phyloP scores from a whole-genome alignment of 2,113 vertebrate species.

The Caretta caretta region DNA sequence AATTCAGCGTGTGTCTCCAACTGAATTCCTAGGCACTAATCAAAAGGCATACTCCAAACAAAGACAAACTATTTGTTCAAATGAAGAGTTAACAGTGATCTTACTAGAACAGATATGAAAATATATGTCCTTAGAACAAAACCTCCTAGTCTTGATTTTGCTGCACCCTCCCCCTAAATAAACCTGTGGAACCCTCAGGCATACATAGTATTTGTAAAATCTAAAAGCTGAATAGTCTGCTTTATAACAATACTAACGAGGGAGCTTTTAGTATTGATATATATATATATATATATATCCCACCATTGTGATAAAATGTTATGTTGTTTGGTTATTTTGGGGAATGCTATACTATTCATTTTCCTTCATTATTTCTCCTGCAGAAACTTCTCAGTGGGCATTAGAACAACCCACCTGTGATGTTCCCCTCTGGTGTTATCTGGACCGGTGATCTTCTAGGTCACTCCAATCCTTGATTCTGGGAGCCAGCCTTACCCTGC shows the following conservation, averaged over 20 bases:
- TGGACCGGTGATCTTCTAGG: too few species aligned
- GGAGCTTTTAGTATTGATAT: background rate
- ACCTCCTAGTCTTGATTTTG: background rate
- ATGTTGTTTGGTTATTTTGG: background rate
- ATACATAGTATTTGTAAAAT: background rate
- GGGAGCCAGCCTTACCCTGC: too few species aligned
- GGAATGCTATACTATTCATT: constrained; percentile 3
- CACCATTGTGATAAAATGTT: background rate
- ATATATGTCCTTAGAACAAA: constrained; percentile 19
- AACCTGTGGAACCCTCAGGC: background rate
- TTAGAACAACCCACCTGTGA: background rate
- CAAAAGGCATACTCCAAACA: constrained; percentile 20
- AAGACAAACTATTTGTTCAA: constrained; percentile 54
- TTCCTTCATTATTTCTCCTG: background rate
- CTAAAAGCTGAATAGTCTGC: background rate
- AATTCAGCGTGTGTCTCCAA: constrained; percentile 11
- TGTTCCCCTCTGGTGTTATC: too few species aligned
- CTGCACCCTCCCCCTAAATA: background rate
- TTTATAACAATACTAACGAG: constrained; percentile 30
- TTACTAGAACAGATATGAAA: constrained; percentile 20
- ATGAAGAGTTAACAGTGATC: constrained; percentile 42
- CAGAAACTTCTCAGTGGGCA: background rate
- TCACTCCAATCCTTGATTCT: too few species aligned
- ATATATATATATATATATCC: background rate
- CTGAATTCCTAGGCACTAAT: constrained; percentile 36